Evolutionary conservation across 2,113 vertebrate species (phyloP).

Genomic region (Heliornis fulica): DNA sequence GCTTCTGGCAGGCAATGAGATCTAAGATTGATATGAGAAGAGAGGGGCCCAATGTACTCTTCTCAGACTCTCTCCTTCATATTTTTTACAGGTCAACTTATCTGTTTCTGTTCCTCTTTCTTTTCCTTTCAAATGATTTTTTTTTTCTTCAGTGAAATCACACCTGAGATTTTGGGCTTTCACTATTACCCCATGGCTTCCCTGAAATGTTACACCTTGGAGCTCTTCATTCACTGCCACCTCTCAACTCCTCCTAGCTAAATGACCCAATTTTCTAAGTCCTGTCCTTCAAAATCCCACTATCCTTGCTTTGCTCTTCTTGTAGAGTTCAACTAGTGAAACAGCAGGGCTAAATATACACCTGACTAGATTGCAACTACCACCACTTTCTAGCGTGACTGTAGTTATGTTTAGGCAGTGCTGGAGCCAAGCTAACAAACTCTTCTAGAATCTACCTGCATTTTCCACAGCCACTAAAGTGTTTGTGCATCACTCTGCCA

Average conservation of each 20-base stretch:
- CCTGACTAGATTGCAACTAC: not conserved
- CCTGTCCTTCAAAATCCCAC: not conserved
- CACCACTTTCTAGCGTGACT: not conserved
- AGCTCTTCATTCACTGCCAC: not conserved
- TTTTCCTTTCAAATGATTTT: not conserved
- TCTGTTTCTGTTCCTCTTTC: not conserved
- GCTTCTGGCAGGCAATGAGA: not conserved
- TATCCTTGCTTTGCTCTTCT: not conserved
- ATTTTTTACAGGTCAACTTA: not conserved
- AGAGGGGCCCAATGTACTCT: not conserved
- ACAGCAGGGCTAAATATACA: not conserved
- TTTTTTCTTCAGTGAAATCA: not conserved
- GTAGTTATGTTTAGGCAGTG: not conserved
- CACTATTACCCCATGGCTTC: too few relatives aligned
- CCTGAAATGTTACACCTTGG: not conserved
- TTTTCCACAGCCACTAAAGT: not conserved
- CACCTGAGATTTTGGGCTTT: not conserved
- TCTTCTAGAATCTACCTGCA: not conserved
- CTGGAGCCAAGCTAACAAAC: not conserved
- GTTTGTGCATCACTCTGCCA: accelerated
- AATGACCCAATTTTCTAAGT: not conserved
- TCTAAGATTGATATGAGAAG: not conserved
- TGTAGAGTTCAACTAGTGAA: not conserved
- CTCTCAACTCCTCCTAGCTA: not conserved
- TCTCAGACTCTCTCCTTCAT: not conserved